Percentiles rank a stretch among this genome's conserved stretches.
phyloP scores from a whole-genome alignment of 1,140 invertebrate genomes.

The Drosophila bifasciata region DNA sequence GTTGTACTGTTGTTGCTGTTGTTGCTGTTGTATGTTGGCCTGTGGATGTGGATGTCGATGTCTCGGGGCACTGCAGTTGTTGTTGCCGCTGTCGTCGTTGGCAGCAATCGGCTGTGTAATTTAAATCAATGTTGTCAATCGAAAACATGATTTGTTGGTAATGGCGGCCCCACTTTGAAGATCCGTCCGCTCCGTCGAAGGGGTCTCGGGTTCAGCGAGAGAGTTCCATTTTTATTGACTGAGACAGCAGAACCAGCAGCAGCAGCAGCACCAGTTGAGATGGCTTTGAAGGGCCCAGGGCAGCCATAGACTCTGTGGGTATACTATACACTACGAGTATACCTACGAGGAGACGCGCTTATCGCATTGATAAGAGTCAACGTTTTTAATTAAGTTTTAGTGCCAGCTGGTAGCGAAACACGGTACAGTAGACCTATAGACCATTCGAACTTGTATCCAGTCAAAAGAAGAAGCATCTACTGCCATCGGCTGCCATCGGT shows the following conservation, averaged over 20 bases:
- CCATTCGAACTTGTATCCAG: background rate
- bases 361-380: constrained; percentile 71
- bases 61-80: constrained; percentile 20
- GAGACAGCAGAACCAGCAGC: constrained; percentile 13
- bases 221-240: constrained; percentile 46
- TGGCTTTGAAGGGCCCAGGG: constrained; percentile 28
- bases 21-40: background rate
- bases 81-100: constrained; percentile 57
- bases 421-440: constrained; percentile 33
- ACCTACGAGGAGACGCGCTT: constrained; percentile 51
- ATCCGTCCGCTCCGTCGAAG: constrained; percentile 16
- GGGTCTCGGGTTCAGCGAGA: constrained; percentile 1
- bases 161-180: constrained; percentile 80
- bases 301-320: too few species aligned
- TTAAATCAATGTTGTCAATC: constrained; percentile 84
- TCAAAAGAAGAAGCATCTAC: constrained; percentile 18
- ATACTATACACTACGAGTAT: too few species aligned
- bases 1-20: constrained; percentile 44
- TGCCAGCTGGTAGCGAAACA: constrained; percentile 44
- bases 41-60: constrained; percentile 5
- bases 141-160: constrained; percentile 84
- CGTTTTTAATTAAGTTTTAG: constrained; percentile 78
- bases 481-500: background rate
- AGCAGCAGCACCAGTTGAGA: background rate
- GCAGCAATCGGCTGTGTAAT: constrained; percentile 81